Evolutionary conservation across 2,113 vertebrate genomes (phyloP).

Genomic region (Colistium nudipinnis): DNA sequence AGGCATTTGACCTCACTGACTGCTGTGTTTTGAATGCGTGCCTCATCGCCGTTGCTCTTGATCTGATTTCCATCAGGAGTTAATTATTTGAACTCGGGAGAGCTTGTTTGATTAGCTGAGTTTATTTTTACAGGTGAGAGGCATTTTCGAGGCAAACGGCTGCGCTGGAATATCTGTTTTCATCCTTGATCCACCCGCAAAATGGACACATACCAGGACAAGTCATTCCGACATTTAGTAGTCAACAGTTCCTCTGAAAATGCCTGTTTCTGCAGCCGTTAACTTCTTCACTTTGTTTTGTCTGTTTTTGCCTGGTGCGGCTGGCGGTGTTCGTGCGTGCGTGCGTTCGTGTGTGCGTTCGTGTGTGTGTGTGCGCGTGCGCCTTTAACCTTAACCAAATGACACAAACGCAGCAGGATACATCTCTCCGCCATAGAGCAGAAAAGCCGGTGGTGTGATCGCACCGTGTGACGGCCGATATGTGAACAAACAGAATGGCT

Average conservation of each 20-base stretch:
- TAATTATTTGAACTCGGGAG: conserved; percentile 3
- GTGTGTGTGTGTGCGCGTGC: neutral
- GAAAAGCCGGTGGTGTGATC: neutral
- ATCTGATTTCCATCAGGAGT: neutral
- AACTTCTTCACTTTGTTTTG: neutral
- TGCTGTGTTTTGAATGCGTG: neutral
- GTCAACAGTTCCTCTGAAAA: neutral
- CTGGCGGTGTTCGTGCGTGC: neutral
- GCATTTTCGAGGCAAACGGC: neutral
- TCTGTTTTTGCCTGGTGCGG: no score
- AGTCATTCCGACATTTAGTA: neutral
- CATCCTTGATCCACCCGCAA: neutral
- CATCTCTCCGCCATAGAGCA: neutral
- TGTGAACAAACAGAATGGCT: conserved; percentile 36
- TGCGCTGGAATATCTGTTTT: neutral
- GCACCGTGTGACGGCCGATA: neutral
- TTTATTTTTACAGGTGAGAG: neutral
- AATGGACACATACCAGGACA: neutral
- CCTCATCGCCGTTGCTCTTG: neutral
- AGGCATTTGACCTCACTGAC: neutral
- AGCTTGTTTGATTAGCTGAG: neutral
- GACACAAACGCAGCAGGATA: neutral
- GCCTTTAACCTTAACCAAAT: no score
- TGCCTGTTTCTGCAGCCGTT: neutral
- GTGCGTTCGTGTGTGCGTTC: neutral